These are phyloP conservation scores for Drosophila pseudotakahashii DNA, from an alignment of 2,888 invertebrate genomes.

Conservation along the genomic window DNA sequence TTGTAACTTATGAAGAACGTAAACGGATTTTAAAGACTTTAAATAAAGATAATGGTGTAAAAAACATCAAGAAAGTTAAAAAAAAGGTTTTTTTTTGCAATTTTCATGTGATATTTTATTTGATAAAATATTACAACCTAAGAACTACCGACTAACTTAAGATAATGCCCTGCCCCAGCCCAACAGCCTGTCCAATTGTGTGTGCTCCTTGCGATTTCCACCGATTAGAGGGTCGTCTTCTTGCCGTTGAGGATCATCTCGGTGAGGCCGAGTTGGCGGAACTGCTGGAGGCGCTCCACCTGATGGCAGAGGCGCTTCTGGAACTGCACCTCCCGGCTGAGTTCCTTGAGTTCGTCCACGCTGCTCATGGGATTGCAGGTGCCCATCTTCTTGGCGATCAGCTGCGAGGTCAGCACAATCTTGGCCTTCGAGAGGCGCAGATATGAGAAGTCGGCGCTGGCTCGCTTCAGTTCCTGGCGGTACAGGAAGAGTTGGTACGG, in stretches of 20 bases:
- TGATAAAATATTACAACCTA: constrained; percentile 66
- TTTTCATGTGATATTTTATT: constrained; percentile 66
- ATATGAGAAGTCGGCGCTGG: constrained; percentile 58
- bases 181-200: not conserved
- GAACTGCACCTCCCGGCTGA: constrained; percentile 70
- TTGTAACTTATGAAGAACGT: too few relatives aligned
- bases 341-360: constrained; percentile 63
- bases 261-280: constrained; percentile 57
- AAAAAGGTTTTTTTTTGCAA: not conserved
- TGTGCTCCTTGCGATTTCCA: not conserved
- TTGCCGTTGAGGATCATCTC: constrained; percentile 65
- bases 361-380: constrained; percentile 45
- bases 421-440: constrained; percentile 66
- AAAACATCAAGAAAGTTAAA: not conserved
- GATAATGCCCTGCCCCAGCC: constrained; percentile 27
- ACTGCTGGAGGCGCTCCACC: constrained; percentile 68
- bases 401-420: constrained; percentile 61
- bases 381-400: constrained; percentile 62
- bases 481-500: constrained; percentile 63
- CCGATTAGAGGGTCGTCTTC: constrained; percentile 44
- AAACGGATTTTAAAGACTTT: too few relatives aligned
- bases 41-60: too few relatives aligned
- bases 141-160: constrained; percentile 38
- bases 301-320: constrained; percentile 67
- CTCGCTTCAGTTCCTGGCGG: constrained; percentile 64